phyloP scores from a whole-genome alignment of 2,113 vertebrate genomes.

The Sakesphorus luctuosus region DNA sequence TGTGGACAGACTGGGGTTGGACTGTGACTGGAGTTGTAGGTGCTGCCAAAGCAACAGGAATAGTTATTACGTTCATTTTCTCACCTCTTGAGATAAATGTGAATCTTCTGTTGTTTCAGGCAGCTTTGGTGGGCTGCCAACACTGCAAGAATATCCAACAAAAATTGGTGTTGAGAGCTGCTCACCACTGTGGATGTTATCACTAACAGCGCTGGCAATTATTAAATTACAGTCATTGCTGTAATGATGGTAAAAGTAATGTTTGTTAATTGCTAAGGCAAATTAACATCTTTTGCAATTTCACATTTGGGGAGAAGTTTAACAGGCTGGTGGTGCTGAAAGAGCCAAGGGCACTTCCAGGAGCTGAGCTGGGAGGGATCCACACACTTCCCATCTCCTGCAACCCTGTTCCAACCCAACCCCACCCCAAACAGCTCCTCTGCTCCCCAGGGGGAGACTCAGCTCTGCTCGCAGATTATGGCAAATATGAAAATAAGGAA shows the following conservation, averaged over 20 bases:
- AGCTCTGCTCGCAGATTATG: not conserved
- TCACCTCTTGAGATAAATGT: not conserved
- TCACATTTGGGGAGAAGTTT: not conserved
- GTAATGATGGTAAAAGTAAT: not conserved
- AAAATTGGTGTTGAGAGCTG: not conserved
- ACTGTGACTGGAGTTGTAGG: not conserved
- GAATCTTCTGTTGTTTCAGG: not conserved
- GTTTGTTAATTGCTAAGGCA: not conserved
- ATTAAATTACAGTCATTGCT: not conserved
- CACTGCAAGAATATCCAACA: not conserved
- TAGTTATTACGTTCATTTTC: not conserved
- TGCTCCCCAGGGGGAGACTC: not conserved
- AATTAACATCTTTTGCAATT: not conserved
- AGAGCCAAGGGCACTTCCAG: not conserved
- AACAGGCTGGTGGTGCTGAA: not conserved
- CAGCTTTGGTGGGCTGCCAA: not conserved
- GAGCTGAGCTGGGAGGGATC: not conserved
- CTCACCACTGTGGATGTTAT: not conserved
- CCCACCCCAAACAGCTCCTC: not conserved
- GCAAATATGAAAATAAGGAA: not conserved
- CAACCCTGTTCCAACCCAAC: not conserved
- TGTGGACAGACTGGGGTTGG: not conserved
- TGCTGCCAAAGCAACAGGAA: not conserved
- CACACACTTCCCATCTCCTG: rapidly evolving
- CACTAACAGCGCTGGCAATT: not conserved